A percentile compares a stretch with the other conserved stretches of the same genome.
phyloP scores from a whole-genome alignment of 2,888 invertebrate genomes.

The Leptothorax acervorum region DNA sequence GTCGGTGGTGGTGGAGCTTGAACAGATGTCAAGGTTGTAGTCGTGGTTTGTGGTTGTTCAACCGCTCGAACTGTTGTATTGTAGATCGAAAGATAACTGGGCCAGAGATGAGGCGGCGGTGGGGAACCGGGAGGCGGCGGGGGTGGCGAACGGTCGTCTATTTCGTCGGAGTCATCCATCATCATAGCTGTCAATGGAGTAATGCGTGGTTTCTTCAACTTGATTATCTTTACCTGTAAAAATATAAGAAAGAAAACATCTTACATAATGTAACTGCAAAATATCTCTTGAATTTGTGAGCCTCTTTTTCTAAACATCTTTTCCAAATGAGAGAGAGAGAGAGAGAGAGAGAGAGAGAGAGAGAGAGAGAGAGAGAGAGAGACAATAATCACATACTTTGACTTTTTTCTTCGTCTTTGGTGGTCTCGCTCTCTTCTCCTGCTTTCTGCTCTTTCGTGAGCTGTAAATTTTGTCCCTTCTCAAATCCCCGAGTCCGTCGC shows the following conservation, averaged over 20 bases:
- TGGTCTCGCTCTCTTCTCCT: conserved; percentile 86
- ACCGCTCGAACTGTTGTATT: conserved; percentile 68
- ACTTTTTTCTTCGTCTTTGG: conserved; percentile 86
- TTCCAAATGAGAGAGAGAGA: neutral
- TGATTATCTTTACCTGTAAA: conserved; percentile 86
- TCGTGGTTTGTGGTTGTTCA: conserved; percentile 53
- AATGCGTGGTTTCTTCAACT: conserved; percentile 83
- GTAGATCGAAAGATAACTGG: conserved; percentile 83
- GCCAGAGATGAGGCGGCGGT: conserved; percentile 87
- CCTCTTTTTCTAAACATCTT: neutral
- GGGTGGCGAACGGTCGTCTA: conserved; percentile 87
- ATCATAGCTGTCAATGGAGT: conserved; percentile 82
- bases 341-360: neutral
- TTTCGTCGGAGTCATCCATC: conserved; percentile 86
- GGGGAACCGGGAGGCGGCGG: conserved; percentile 89
- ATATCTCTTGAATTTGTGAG: neutral
- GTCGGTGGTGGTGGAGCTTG: conserved; percentile 83
- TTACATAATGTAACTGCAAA: neutral
- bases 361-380: too few relatives aligned
- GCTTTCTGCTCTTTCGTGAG: conserved; percentile 86
- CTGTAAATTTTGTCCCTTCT: conserved; percentile 73
- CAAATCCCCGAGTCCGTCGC: conserved; percentile 73
- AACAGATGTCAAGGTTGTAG: conserved; percentile 62
- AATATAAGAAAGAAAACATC: neutral
- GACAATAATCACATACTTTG: conserved; percentile 83